Base-by-base conservation (phyloP, 2,888 invertebrate species). In the Philhelius pedissequus region DNA sequence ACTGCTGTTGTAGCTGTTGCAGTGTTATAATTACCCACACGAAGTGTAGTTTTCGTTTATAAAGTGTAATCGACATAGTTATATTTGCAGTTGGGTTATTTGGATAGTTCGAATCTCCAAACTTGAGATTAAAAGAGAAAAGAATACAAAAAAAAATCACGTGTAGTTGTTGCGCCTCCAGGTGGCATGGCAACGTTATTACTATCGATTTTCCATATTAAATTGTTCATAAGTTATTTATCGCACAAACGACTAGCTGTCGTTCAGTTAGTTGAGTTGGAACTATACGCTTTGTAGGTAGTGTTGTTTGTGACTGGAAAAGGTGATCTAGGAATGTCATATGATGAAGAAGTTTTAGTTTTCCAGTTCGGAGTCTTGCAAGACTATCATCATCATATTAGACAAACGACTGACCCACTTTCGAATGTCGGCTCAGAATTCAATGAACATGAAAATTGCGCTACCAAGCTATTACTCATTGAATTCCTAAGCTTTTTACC, bases 121-220 rank as follows among this genome's bases (percentile, higher is more conserved):
- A 62, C 64, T 18, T 30, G 22, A 70, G 22, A 69, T 62, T 38
- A 38, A 58, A 58, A 58, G 0, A 6, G 7, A 18, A 18, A 43
- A 43, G 1, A 43, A 7, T 6, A 30, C 1, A 30, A 30, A 6
- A 8, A 40, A 9, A 60, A 27, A 40, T 43, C 66, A 71, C 56
- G 58, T 71, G 30, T 60, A 35, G 58, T 58, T 56, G 56, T 50
- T 70, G 45, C 58, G 64, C 73, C 81, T 76, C 43, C 50, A 66
- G 43, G 50, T 56, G 38, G 62, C 22, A n/a, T 27, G 27, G 27
- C 30, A 35, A 35, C n/a, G 35, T 40, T 25, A 60, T 25, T 43
- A 48, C 45, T 82, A 82, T 77, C 38, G 68, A 73, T 82, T 82
- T 73, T 77, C 45, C 68, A 82, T 82, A 82, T 73, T 77, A 68